phyloP scores from a whole-genome alignment of 2,888 invertebrate genomes.

The Nomada fucata region DNA sequence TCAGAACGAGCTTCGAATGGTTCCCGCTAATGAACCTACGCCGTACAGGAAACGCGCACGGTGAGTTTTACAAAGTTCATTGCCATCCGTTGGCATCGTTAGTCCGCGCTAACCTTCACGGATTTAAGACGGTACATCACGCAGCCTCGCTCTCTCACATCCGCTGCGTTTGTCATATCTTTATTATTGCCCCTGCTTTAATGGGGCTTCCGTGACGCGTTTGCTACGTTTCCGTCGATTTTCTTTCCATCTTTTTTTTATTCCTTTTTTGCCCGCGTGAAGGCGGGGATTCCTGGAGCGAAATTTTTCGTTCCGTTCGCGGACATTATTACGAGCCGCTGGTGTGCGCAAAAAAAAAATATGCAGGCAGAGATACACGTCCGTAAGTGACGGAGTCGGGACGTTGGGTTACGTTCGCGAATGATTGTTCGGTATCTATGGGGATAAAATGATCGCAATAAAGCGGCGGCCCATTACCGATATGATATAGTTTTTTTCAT shows the following conservation, averaged over 20 bases:
- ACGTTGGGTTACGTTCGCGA: background rate
- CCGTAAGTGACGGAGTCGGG: slow-evolving; percentile 2
- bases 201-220: slow-evolving; percentile 43
- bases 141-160: slow-evolving; percentile 24
- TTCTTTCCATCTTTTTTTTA: background rate
- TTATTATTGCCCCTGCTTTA: slow-evolving; percentile 59
- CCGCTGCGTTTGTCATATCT: slow-evolving; percentile 56
- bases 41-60: slow-evolving; percentile 58
- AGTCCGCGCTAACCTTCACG: slow-evolving; percentile 58
- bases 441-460: slow-evolving; percentile 19
- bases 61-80: slow-evolving; percentile 54
- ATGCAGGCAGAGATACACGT: background rate
- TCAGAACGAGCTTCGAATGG: slow-evolving; percentile 53
- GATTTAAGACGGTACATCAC: slow-evolving; percentile 61
- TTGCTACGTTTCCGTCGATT: slow-evolving; percentile 17
- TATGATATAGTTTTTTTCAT: slow-evolving; percentile 23
- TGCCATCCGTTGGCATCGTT: slow-evolving; percentile 59
- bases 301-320: slow-evolving; percentile 32
- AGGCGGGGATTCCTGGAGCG: slow-evolving; percentile 1
- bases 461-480: slow-evolving; percentile 5
- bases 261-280: background rate
- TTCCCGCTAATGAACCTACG: slow-evolving; percentile 61
- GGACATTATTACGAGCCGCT: slow-evolving; percentile 25
- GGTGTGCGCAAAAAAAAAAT: background rate
- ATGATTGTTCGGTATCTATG: slow-evolving; percentile 13